phyloP scores from a whole-genome alignment of 2,797 vertebrate genomes.

The Myotis vivesi region DNA sequence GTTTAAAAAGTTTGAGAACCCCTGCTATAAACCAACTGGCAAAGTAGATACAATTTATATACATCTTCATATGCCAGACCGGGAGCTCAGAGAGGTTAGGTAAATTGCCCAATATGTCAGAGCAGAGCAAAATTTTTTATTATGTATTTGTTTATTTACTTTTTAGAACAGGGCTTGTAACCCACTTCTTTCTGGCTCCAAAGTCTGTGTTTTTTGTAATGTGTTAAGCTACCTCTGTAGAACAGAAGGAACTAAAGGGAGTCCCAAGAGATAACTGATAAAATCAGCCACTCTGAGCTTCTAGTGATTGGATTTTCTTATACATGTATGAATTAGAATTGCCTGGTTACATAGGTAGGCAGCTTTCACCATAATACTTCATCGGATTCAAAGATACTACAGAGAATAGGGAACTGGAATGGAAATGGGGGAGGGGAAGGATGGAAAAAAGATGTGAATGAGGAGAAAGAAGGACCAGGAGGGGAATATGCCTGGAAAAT shows the following conservation, averaged over 20 bases:
- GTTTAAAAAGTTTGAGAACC: too few relatives aligned
- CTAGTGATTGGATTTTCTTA: not conserved
- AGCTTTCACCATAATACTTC: conserved; percentile 29
- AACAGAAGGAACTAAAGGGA: not conserved
- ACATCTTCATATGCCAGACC: conserved; percentile 45
- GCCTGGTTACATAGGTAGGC: conserved; percentile 39
- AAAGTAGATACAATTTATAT: conserved; percentile 44
- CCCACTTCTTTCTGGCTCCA: conserved; percentile 53
- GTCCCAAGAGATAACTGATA: not conserved
- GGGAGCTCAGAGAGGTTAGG: conserved; percentile 50
- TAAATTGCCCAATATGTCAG: conserved; percentile 39
- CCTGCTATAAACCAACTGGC: not conserved
- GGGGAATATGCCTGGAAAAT: conserved; percentile 6
- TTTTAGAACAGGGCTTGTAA: conserved; percentile 36
- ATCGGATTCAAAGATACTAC: conserved; percentile 1
- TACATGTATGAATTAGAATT: conserved; percentile 15
- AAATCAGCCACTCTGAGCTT: not conserved
- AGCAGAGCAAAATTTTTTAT: not conserved
- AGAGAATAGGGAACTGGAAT: not conserved
- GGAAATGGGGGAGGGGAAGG: not conserved
- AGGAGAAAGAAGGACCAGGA: conserved; percentile 42
- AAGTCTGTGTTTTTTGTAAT: conserved; percentile 52
- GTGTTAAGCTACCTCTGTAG: not conserved
- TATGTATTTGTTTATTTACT: not conserved
- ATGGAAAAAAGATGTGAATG: not conserved